These are phyloP conservation scores for Calyptommatus sinebrachiatus DNA, from an alignment of 2,113 vertebrate genomes.

Conservation along the genomic window DNA sequence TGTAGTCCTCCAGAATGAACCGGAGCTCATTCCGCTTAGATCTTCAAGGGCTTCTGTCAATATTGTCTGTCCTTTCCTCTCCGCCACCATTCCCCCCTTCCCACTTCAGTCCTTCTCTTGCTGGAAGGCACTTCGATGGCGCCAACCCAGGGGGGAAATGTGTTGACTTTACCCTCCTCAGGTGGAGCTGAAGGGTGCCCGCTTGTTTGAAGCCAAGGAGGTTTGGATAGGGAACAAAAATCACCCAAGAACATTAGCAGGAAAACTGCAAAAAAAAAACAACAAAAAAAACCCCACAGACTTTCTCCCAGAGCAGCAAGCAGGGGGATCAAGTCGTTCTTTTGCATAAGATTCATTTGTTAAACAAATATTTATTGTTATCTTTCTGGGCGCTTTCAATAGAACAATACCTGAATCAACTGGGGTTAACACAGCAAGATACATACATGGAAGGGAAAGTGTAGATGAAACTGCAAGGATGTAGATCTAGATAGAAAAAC, in stretches of 20 bases:
- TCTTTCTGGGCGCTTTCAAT: too few relatives aligned
- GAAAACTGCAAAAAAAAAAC: background rate
- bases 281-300: too few relatives aligned
- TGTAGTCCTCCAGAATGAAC: background rate
- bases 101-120: background rate
- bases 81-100: background rate
- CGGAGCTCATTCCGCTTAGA: constrained; percentile 39
- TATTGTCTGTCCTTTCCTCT: constrained; percentile 33
- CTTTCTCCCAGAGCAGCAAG: too few relatives aligned
- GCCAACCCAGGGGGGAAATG: background rate
- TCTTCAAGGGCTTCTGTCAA: constrained; percentile 31
- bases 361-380: too few relatives aligned
- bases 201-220: constrained; percentile 6
- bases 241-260: background rate
- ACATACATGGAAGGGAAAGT: too few relatives aligned
- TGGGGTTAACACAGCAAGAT: too few relatives aligned
- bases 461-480: too few relatives aligned
- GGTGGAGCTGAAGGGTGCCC: constrained; percentile 3
- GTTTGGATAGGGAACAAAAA: background rate
- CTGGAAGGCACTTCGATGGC: background rate
- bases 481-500: too few relatives aligned
- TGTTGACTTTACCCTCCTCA: constrained; percentile 12
- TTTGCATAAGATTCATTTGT: too few relatives aligned
- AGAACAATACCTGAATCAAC: too few relatives aligned
- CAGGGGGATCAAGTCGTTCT: too few relatives aligned